Evolutionary conservation across 2,797 vertebrate species (phyloP).

Genomic region (Malacoctenus gilli): DNA sequence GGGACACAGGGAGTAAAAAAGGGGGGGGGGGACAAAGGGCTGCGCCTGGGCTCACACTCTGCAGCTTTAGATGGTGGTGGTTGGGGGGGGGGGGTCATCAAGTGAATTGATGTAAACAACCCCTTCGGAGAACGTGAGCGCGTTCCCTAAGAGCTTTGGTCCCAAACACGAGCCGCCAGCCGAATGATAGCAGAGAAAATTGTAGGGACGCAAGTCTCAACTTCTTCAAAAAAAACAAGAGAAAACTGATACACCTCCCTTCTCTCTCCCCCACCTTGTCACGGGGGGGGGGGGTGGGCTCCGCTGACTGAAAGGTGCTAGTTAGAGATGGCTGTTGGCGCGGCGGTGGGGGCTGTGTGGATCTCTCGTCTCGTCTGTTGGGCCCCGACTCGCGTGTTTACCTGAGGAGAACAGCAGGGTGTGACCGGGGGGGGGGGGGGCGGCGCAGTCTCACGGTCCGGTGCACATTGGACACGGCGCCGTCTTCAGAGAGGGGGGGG

Average conservation of each 20-base stretch:
- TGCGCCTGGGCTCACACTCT: neutral
- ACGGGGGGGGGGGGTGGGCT: too few species aligned
- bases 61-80: conserved; percentile 23
- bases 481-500: conserved; percentile 53
- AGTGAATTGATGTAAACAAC: conserved; percentile 47
- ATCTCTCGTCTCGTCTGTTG: conserved; percentile 33
- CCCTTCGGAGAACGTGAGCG: conserved; percentile 6
- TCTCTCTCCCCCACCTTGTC: too few species aligned
- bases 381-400: conserved; percentile 56
- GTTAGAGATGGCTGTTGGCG: conserved; percentile 21
- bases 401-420: conserved; percentile 63
- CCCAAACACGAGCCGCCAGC: conserved; percentile 5
- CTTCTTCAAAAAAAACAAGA: neutral
- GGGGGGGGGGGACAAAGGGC: conserved; percentile 1
- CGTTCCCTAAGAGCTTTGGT: conserved; percentile 31
- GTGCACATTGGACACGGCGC: conserved; percentile 50
- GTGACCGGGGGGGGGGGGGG: conserved; percentile 62
- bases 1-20: neutral
- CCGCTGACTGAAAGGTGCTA: conserved; percentile 1
- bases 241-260: too few species aligned
- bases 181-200: neutral
- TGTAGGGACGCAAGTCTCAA: neutral
- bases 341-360: conserved; percentile 6
- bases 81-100: conserved; percentile 53
- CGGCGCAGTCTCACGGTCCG: conserved; percentile 54